Conservation (phyloP, 2,888 invertebrate genomes). For the Spodoptera exigua region DNA sequence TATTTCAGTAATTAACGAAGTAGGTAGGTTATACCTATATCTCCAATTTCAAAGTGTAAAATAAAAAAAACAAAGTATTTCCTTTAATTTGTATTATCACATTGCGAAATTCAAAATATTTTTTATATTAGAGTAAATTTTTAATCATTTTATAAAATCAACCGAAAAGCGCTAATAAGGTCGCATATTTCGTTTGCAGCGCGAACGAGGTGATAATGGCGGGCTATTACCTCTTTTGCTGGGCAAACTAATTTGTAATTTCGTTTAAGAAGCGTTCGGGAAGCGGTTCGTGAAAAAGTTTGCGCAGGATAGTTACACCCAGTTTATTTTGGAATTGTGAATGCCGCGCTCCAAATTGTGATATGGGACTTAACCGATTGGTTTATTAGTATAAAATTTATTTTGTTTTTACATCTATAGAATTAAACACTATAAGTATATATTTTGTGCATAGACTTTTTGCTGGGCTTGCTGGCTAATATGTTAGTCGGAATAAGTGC, state of each 20-base stretch:
- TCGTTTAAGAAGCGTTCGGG: conserved; percentile 33
- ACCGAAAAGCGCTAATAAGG: conserved; percentile 36
- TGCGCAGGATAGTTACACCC: conserved; percentile 18
- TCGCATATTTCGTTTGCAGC: conserved; percentile 42
- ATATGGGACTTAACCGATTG: neutral
- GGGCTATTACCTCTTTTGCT: conserved; percentile 39
- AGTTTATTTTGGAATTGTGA: conserved; percentile 25
- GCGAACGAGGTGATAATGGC: conserved; percentile 36
- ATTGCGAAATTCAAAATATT: no score
- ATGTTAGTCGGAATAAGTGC: no score
- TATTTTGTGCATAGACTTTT: no score
- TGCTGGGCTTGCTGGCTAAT: no score
- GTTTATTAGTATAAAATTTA: no score
- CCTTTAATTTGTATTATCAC: no score
- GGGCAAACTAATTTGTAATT: conserved; percentile 51
- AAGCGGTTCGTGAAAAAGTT: conserved; percentile 23
- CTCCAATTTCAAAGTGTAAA: no score
- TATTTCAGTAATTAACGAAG: neutral
- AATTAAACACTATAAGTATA: no score
- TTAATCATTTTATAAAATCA: conserved; percentile 6
- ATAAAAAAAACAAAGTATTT: no score
- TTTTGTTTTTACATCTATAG: no score
- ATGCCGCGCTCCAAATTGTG: neutral
- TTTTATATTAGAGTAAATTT: no score
- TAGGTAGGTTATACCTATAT: neutral